Percentiles rank a stretch among this genome's conserved stretches.
Evolutionary conservation across 2,113 vertebrate species (phyloP).

Genomic region (Mormyrus lacerda): DNA sequence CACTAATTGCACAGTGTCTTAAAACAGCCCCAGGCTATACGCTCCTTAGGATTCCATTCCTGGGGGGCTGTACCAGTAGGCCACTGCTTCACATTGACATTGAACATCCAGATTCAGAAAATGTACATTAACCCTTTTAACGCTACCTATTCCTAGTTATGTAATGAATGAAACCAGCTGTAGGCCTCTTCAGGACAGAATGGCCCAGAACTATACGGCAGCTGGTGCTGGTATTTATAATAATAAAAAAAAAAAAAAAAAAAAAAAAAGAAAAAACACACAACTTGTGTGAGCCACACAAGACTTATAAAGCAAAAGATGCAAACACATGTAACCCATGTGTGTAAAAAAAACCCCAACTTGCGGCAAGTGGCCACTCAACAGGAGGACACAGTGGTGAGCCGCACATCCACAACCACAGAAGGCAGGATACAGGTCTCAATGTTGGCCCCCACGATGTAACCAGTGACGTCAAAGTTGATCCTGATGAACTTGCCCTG

Average conservation of each 20-base stretch:
- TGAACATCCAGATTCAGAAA: background rate
- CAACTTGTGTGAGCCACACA: too few species aligned
- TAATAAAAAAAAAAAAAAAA: background rate
- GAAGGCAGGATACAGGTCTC: constrained; percentile 89
- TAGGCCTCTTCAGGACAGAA: background rate
- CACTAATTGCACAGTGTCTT: background rate
- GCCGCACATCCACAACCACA: background rate
- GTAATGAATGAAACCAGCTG: background rate
- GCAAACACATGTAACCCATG: background rate
- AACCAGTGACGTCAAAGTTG: constrained; percentile 97
- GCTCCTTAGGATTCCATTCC: background rate
- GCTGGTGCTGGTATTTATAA: background rate
- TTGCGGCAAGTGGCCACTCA: background rate
- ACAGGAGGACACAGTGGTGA: background rate
- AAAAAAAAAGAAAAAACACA: background rate
- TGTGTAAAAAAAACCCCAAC: background rate
- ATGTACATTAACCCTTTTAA: background rate
- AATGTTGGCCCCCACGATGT: constrained; percentile 97
- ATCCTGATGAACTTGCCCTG: constrained; percentile 98
- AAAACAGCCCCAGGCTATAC: background rate
- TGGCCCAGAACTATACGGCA: background rate
- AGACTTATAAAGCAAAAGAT: background rate
- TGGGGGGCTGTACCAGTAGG: background rate
- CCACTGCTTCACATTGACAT: background rate
- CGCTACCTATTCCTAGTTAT: background rate